These are phyloP conservation scores for Polia nebulosa DNA, from an alignment of 2,888 invertebrate genomes.

Conservation along the genomic window DNA sequence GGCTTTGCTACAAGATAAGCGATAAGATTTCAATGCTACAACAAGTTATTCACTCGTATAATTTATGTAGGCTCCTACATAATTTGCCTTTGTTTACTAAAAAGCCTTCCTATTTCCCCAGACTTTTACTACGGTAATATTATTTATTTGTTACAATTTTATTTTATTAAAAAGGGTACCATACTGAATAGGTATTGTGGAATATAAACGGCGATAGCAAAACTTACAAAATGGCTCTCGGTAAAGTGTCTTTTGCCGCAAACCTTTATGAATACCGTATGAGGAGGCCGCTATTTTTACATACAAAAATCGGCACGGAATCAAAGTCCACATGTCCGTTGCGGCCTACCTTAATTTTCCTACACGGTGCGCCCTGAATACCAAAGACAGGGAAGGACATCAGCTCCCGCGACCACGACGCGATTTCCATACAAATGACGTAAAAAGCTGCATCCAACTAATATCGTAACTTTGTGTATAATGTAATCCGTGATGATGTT, in stretches of 20 bases:
- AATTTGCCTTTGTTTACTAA: slow-evolving; percentile 46
- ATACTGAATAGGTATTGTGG: slow-evolving; percentile 59
- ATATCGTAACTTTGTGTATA: slow-evolving; percentile 68
- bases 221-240: slow-evolving; percentile 73
- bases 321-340: slow-evolving; percentile 87
- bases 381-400: slow-evolving; percentile 81
- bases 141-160: slow-evolving; percentile 62
- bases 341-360: slow-evolving; percentile 88
- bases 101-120: slow-evolving; percentile 43
- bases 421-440: slow-evolving; percentile 81
- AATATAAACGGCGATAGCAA: slow-evolving; percentile 65
- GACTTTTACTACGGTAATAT: slow-evolving; percentile 40
- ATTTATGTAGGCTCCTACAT: slow-evolving; percentile 48
- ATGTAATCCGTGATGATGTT: slow-evolving; percentile 72
- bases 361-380: slow-evolving; percentile 82
- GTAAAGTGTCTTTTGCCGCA: slow-evolving; percentile 76
- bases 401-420: slow-evolving; percentile 76
- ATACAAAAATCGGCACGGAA: slow-evolving; percentile 85
- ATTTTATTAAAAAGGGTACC: slow-evolving; percentile 66
- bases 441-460: slow-evolving; percentile 69
- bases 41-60: slow-evolving; percentile 52
- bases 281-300: slow-evolving; percentile 81
- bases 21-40: slow-evolving; percentile 49
- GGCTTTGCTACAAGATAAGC: slow-evolving; percentile 29
- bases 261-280: slow-evolving; percentile 86